Evolutionary conservation across 1,140 invertebrate species (phyloP), one percentile per base, ranked within the genome.

Genomic region (Leguminivora glycinivorella): DNA sequence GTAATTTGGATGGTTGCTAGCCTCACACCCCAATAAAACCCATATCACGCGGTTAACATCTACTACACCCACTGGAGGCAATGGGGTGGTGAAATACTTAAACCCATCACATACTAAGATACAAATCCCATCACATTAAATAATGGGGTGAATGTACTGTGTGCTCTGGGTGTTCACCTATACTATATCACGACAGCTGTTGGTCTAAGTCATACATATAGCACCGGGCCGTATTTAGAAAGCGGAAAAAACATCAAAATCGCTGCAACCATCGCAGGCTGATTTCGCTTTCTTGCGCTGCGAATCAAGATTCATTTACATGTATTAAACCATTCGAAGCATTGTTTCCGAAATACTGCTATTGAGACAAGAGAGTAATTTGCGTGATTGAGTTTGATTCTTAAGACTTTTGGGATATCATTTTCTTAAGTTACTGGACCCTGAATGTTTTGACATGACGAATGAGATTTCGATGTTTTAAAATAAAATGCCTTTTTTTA

Each of bases 201-300:
- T 73, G 10, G 24, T 60, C 38, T 60, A 38, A 43, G 66, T 68
- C 47, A 71, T 70, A 22, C 52, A 40, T 60, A 66, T 72, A 66
- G 70, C 71, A 73, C 71, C 72, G 71, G 71, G 74, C 75, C 68
- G 79, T 72, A 81, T 77, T 81, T 85, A 88, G 85, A 88, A 88
- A 88, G 85, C 85, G 85, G 81, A 85, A 88, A 86, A 80, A 83
- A 84, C 71, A 83, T 80, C 80, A 82, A 83, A 83, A 86, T 85
- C 75, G 56, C 74, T 72, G 74, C 71, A 68, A 67, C 81, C 66
- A 78, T 78, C 75, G 74, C 68, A 60, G 70, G 79, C 74, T 78
- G 79, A 81, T 81, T 84, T 88, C 80, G 81, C 85, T 88, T 86
- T 88, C 85, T 86, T 83, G 75, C 60, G 72, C 69, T 56, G 67